phyloP scores from a whole-genome alignment of 2,888 invertebrate species.

The Eupithecia centaureata region DNA sequence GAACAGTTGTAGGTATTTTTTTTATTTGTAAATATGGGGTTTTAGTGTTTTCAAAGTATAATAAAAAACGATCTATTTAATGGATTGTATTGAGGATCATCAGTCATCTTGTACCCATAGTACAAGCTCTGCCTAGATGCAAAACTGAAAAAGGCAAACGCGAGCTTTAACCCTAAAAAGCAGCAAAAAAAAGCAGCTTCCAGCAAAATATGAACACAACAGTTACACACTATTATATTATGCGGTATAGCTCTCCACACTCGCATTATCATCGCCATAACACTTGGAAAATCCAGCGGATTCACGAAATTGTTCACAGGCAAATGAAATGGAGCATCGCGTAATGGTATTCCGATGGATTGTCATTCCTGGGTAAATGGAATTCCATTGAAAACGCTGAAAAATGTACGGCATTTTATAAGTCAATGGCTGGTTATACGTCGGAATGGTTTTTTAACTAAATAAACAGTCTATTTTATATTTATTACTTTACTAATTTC shows the following conservation, averaged over 20 bases:
- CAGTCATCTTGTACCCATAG: too few species aligned
- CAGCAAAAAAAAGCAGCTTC: too few species aligned
- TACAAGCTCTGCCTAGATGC: too few species aligned
- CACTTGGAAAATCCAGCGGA: slow-evolving; percentile 31
- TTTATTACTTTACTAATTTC: background rate
- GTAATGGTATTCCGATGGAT: slow-evolving; percentile 19
- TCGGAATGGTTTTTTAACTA: slow-evolving; percentile 15
- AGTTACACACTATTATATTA: background rate
- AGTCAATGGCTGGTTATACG: slow-evolving; percentile 5
- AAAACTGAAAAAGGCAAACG: too few species aligned
- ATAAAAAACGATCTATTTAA: too few species aligned
- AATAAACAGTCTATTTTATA: background rate
- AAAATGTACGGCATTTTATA: slow-evolving; percentile 16
- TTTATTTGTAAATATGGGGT: too few species aligned
- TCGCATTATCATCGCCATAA: slow-evolving; percentile 22
- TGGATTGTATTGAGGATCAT: too few species aligned
- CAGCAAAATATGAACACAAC: background rate
- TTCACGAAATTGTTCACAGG: slow-evolving; percentile 19
- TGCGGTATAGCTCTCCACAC: background rate
- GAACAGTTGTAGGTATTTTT: too few species aligned
- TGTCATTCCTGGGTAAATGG: slow-evolving; percentile 15
- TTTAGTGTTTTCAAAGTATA: too few species aligned
- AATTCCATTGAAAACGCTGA: slow-evolving; percentile 17
- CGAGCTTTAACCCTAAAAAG: background rate
- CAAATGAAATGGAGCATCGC: slow-evolving; percentile 26